These are phyloP conservation scores for Sander lucioperca DNA, from an alignment of 2,113 vertebrate genomes.

Conservation along the genomic window DNA sequence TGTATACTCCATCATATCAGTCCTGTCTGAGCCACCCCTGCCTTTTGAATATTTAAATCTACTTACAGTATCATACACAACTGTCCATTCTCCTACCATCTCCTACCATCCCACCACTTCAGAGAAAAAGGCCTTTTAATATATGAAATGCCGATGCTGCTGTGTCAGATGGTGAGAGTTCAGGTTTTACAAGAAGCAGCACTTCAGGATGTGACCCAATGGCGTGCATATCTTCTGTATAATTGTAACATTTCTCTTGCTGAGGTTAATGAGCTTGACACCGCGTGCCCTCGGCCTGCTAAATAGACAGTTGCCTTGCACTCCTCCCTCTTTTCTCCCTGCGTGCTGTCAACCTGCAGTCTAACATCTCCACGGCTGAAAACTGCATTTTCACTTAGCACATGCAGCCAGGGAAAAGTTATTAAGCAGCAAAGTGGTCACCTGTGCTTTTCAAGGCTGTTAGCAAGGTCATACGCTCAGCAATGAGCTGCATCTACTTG, in stretches of 20 bases:
- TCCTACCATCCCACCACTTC: conserved; percentile 45
- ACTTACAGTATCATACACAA: conserved; percentile 51
- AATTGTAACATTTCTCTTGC: conserved; percentile 72
- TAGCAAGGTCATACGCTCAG: conserved; percentile 87
- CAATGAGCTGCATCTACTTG: conserved; percentile 89
- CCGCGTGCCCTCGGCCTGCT: conserved; percentile 61
- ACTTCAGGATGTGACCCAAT: conserved; percentile 73
- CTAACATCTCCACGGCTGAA: conserved; percentile 51
- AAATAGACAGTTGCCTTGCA: conserved; percentile 62
- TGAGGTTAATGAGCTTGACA: conserved; percentile 81
- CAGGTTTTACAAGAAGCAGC: conserved; percentile 74
- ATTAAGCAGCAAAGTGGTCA: conserved; percentile 87
- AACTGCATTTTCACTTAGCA: conserved; percentile 66
- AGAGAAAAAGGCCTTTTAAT: conserved; percentile 67
- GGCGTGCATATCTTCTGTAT: conserved; percentile 71
- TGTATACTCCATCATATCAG: conserved; percentile 47
- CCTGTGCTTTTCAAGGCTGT: conserved; percentile 83
- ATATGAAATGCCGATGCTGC: conserved; percentile 70
- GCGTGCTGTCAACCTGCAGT: conserved; percentile 56
- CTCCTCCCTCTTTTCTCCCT: conserved; percentile 59
- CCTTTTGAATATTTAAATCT: conserved; percentile 69
- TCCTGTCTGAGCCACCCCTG: conserved; percentile 43
- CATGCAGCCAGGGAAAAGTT: conserved; percentile 82
- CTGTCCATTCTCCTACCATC: conserved; percentile 57
- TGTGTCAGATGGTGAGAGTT: conserved; percentile 70